Evolutionary conservation across 2,888 invertebrate species (phyloP), one percentile per base, ranked within the genome.

Genomic region (Rotaria magnacalcarata): DNA sequence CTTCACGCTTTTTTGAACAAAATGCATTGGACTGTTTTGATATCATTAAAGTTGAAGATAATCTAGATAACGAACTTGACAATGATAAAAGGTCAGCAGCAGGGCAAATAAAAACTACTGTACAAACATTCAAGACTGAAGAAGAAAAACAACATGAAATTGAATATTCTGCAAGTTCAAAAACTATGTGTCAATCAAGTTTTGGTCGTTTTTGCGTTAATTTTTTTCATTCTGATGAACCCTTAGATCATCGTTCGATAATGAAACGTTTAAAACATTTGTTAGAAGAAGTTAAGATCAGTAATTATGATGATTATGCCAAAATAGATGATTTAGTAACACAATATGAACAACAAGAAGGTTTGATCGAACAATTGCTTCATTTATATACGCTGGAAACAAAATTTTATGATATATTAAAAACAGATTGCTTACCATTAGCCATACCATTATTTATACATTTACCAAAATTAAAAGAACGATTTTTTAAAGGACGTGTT

Each of bases 311-410:
- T 34, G 67, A 67, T 67, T 34, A 67, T 67, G 7, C 34, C 19
- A 67, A 67, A 67, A 6, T 67, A 14, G 16, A 34, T 34, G 67
- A 67, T 3, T 34, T 67, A 41, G 16, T 34, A 6, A 6, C 34
- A 19, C 19, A 41, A 34, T 67, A 67, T 19, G 67, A 67, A 41
- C 2, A 67, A 41, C 19, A 34, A 14, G 16, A 34, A 7, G 0
- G 1, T 80, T 47, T 24, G 0, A 47, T 43, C 6, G 80, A 80
- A 47, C 3, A 47, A 7, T 47, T 80, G n/a, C n/a, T 80, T n/a
- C 80, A 47, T 80, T 80, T 80, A 47, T 80, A 80, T 47, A 80
- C 80, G n/a, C 47, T 80, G 6, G 47, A 80, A 47, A 80, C 80
- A 80, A 24, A 7, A 43, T 80, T 80, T 47, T 80, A 80, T 80